A percentile compares a stretch with the other conserved stretches of the same genome.
Evolutionary conservation across 2,113 vertebrate species (phyloP).

Genomic region (Chrysochloris asiatica): DNA sequence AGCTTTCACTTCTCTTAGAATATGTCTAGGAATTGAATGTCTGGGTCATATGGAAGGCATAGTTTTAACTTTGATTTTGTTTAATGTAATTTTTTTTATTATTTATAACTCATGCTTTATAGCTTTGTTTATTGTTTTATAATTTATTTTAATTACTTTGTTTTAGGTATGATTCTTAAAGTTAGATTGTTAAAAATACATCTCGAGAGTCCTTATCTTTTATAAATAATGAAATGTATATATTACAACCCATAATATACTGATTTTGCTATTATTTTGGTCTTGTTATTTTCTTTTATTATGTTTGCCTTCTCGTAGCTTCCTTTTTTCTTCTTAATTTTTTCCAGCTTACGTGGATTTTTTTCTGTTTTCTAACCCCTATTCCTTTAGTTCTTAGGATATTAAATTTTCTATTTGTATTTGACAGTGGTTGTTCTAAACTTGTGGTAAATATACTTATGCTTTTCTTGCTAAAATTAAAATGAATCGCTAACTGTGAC

Average conservation of each 20-base stretch:
- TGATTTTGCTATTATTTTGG: not conserved
- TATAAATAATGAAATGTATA: not conserved
- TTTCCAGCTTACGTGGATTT: not conserved
- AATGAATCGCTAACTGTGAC: not conserved
- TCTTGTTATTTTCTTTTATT: not conserved
- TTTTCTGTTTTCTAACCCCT: not conserved
- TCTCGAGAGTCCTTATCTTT: not conserved
- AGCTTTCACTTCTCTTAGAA: not conserved
- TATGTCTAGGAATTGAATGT: not conserved
- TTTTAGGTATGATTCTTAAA: not conserved
- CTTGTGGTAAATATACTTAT: not conserved
- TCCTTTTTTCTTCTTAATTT: not conserved
- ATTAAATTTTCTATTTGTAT: not conserved
- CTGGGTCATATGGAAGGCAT: not conserved
- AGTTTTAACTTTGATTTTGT: not conserved
- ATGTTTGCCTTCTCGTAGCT: not conserved
- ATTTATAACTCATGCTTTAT: not conserved
- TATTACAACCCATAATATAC: not conserved
- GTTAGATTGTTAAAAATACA: not conserved
- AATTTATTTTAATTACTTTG: not conserved
- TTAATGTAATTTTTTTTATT: not conserved
- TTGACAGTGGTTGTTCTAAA: not conserved
- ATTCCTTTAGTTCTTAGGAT: not conserved
- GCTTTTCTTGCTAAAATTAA: not conserved
- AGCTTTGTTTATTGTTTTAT: not conserved